These are phyloP conservation scores for Drosophila longiperda DNA, from an alignment of 2,888 invertebrate species.

Conservation along the genomic window DNA sequence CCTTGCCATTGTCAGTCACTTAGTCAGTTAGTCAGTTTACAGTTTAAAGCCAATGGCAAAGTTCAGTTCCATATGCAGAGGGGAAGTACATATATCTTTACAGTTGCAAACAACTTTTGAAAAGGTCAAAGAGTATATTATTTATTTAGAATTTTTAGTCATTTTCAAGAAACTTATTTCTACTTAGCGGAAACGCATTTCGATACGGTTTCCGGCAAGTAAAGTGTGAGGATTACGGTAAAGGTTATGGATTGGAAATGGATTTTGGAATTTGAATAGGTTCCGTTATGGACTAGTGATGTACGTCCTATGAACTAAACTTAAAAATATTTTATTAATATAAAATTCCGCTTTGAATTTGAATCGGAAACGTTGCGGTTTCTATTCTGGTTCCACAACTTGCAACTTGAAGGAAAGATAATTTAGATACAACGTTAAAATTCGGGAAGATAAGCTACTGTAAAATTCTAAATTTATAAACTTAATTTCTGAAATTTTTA, in stretches of 20 bases:
- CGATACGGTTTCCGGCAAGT: neutral
- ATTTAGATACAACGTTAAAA: neutral
- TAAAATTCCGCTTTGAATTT: neutral
- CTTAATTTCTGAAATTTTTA: neutral
- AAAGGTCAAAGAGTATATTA: conserved; percentile 1
- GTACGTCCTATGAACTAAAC: neutral
- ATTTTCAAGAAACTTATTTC: neutral
- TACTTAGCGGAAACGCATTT: neutral
- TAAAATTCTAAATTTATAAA: neutral
- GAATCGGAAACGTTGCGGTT: neutral
- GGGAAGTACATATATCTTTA: neutral
- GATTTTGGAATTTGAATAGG: neutral
- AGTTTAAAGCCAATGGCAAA: conserved; percentile 24
- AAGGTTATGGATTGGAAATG: neutral
- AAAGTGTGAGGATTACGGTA: neutral
- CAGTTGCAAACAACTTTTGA: neutral
- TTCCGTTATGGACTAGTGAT: neutral
- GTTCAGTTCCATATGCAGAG: conserved; percentile 6
- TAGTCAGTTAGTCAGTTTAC: conserved; percentile 14
- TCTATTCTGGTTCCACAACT: neutral
- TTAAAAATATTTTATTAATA: neutral
- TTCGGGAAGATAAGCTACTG: neutral
- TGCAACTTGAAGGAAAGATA: neutral
- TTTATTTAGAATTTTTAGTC: neutral
- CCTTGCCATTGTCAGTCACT: conserved; percentile 40